Evolutionary conservation across 2,797 vertebrate species (phyloP).

Genomic region (Ambastaia sidthimunki): DNA sequence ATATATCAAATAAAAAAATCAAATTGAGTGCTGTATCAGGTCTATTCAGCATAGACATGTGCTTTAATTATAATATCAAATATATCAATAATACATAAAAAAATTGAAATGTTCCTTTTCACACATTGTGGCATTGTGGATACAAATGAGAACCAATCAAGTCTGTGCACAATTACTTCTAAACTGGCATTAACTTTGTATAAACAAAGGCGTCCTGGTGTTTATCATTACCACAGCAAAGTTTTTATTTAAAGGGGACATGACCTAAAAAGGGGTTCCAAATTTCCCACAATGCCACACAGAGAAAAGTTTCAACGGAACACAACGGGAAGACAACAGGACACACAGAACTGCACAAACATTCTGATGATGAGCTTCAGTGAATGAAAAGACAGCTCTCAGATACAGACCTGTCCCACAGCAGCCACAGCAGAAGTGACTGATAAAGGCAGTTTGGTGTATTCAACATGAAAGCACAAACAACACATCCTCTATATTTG

Average conservation of each 20-base stretch:
- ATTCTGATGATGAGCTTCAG: slow-evolving; percentile 13
- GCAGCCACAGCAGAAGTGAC: slow-evolving; percentile 18
- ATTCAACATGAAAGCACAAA: slow-evolving; percentile 42
- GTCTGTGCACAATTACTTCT: too few species aligned
- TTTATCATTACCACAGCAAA: background rate
- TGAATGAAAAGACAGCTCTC: slow-evolving; percentile 36
- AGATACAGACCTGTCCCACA: slow-evolving; percentile 27
- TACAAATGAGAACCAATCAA: too few species aligned
- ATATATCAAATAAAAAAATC: background rate
- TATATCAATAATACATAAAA: too few species aligned
- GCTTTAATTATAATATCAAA: background rate
- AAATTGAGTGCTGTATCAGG: background rate
- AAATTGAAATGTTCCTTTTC: too few species aligned
- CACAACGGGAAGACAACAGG: background rate
- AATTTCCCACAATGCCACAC: slow-evolving; percentile 3
- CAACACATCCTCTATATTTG: slow-evolving; percentile 39
- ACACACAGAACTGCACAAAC: background rate
- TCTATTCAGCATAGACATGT: background rate
- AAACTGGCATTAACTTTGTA: too few species aligned
- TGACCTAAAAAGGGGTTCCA: background rate
- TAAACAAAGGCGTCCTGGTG: background rate
- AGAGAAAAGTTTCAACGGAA: background rate
- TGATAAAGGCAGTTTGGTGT: slow-evolving; percentile 46
- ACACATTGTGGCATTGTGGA: too few species aligned
- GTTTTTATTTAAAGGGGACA: background rate